Evolutionary conservation across 2,113 vertebrate species (phyloP).

Genomic region (Triplophysa dalaica): DNA sequence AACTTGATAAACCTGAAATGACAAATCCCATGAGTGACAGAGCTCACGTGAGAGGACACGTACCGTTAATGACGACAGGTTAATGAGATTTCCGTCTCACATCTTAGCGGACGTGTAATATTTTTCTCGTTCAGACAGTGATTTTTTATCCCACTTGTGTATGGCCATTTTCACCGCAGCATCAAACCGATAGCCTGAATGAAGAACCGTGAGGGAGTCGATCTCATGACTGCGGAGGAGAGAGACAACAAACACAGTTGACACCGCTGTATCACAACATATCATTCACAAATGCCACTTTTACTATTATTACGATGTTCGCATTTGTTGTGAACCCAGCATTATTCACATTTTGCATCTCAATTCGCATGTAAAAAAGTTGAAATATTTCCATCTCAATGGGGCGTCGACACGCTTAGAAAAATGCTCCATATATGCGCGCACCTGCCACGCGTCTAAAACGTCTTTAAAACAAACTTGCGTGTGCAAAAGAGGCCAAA

Average conservation of each 20-base stretch:
- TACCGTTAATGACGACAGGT: too few species aligned
- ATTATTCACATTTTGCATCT: too few species aligned
- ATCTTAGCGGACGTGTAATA: slow-evolving; percentile 72
- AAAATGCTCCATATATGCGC: too few species aligned
- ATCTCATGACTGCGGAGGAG: slow-evolving; percentile 62
- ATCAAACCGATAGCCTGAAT: slow-evolving; percentile 59
- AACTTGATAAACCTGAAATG: slow-evolving; percentile 69
- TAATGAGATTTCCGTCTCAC: slow-evolving; percentile 50
- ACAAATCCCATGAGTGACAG: neutral
- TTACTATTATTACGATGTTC: too few species aligned
- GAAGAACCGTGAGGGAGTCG: slow-evolving; percentile 60
- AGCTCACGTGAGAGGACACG: too few species aligned
- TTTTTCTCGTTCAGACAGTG: slow-evolving; percentile 69
- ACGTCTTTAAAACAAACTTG: too few species aligned
- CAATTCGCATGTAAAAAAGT: too few species aligned
- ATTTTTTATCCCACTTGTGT: slow-evolving; percentile 66
- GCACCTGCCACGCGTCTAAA: too few species aligned
- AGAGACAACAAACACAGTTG: neutral
- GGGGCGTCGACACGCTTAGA: too few species aligned
- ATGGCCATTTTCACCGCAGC: slow-evolving; percentile 61
- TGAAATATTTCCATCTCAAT: too few species aligned
- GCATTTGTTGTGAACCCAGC: too few species aligned
- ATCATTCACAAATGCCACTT: neutral
- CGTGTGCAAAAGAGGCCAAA: too few species aligned
- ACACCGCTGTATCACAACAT: neutral